These are phyloP conservation scores for Lithophane socia DNA, from an alignment of 2,888 invertebrate genomes.

Conservation along the genomic window DNA sequence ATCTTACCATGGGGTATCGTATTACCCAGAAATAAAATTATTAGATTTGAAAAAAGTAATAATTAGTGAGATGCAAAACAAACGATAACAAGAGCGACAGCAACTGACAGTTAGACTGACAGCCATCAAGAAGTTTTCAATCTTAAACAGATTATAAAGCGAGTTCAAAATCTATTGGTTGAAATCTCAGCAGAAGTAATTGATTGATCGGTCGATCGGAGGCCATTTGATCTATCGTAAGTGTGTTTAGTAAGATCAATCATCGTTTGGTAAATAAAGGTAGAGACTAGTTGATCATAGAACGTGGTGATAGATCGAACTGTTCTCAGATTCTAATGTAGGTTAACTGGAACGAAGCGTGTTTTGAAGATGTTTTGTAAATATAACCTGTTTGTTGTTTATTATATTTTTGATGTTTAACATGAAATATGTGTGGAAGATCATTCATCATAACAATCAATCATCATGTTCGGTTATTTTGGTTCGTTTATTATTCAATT, in stretches of 20 bases:
- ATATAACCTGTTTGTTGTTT: constrained; percentile 33
- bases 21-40: too few species aligned
- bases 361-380: constrained; percentile 19
- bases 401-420: constrained; percentile 12
- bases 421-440: constrained; percentile 3
- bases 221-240: constrained; percentile 22
- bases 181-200: constrained; percentile 9
- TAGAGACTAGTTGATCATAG: constrained; percentile 5
- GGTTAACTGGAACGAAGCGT: background rate
- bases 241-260: constrained; percentile 44
- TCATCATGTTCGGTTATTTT: background rate
- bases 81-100: background rate
- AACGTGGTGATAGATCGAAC: constrained; percentile 33
- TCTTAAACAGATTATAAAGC: background rate
- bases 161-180: constrained; percentile 11
- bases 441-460: constrained; percentile 8
- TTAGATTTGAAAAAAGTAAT: background rate
- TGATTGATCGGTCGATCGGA: constrained; percentile 40
- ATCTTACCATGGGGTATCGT: too few species aligned
- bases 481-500: background rate
- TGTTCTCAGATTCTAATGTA: constrained; percentile 7
- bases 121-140: background rate
- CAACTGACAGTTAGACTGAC: background rate
- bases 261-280: constrained; percentile 38
- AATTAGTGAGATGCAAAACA: background rate